Base-by-base conservation (phyloP, 2,797 vertebrate species). In the Enteromius argenteus region DNA sequence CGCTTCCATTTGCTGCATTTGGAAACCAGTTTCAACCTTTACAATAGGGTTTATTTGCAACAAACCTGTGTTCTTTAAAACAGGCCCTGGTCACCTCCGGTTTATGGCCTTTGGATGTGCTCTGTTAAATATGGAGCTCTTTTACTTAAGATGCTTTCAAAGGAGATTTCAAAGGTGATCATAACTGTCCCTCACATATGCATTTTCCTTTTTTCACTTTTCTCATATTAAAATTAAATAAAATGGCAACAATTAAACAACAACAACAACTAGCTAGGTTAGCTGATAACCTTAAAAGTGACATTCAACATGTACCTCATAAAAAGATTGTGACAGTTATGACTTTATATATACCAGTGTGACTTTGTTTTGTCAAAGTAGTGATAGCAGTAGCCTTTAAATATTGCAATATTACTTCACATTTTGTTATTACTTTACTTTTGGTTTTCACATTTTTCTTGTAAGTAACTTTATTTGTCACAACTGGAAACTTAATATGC, bases 1-100 rank as follows among this genome's bases (percentile, higher is more conserved):
- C 2, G 19, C 46, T 85, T 64, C 83, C 44, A 69, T 67, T 39
- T 84, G 78, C 56, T 77, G 75, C 10, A 46, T 21, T 11, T 30
- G 15, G 15, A 27, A 66, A 19, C 17, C 23, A 64, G 58, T 46
- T 49, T 30, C n/a, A 5, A 76, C 19, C 3, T 42, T n/a, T 39
- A 23, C 7, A 64, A 64, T 32, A 64, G 14, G 60, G 14, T 27
- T 64, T 32, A 32, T 64, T 15, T 27, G 27, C 14, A 64, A 32
- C n/a, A 23, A 23, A 58, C 27, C 5, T 27, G 5, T 15, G 27
- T 62, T 62, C 27, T 64, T 14, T 64, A 62, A 60, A 60, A 60
- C 58, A 60, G 23, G 11, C 5, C 14, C 30, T 30, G 13, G 39
- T 30, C 58, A 17, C 14, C 30, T 62, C 27, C 0, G 2, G 27